phyloP scores from a whole-genome alignment of 2,113 vertebrate species.

The Megaceryle torquata region DNA sequence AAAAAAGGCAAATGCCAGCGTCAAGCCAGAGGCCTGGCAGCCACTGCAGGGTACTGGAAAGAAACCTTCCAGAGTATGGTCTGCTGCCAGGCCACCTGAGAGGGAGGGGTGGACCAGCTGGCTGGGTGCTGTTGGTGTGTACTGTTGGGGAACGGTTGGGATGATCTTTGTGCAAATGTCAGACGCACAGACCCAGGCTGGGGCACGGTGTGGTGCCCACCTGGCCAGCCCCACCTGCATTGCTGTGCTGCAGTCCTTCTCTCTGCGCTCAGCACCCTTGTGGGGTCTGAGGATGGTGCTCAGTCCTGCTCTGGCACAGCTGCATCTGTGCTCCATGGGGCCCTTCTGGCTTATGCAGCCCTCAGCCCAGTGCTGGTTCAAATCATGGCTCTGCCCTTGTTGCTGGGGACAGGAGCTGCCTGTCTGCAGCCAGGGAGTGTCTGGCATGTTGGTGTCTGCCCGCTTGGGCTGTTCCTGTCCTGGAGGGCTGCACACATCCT shows the following conservation, averaged over 20 bases:
- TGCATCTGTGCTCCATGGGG: rapidly evolving
- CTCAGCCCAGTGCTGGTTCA: rapidly evolving
- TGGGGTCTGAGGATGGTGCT: neutral
- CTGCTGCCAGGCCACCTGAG: neutral
- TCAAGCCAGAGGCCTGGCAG: slow-evolving; percentile 16
- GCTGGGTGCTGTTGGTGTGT: neutral
- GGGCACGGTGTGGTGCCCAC: rapidly evolving
- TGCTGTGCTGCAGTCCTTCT: neutral
- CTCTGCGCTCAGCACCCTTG: rapidly evolving
- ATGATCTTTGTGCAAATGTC: neutral
- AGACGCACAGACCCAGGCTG: neutral
- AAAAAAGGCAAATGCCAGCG: slow-evolving; percentile 36
- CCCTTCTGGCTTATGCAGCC: neutral
- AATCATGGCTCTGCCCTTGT: neutral
- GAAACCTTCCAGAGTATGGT: neutral
- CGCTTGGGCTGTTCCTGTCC: neutral
- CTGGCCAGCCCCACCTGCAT: neutral
- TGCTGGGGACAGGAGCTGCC: neutral
- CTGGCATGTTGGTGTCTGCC: neutral
- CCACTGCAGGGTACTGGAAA: neutral
- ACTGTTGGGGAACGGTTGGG: neutral
- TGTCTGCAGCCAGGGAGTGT: neutral
- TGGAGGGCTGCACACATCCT: rapidly evolving
- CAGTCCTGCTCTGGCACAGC: neutral
- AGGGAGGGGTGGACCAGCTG: neutral